Conservation (phyloP, 2,888 invertebrate species). For the Eilema sororculum region DNA sequence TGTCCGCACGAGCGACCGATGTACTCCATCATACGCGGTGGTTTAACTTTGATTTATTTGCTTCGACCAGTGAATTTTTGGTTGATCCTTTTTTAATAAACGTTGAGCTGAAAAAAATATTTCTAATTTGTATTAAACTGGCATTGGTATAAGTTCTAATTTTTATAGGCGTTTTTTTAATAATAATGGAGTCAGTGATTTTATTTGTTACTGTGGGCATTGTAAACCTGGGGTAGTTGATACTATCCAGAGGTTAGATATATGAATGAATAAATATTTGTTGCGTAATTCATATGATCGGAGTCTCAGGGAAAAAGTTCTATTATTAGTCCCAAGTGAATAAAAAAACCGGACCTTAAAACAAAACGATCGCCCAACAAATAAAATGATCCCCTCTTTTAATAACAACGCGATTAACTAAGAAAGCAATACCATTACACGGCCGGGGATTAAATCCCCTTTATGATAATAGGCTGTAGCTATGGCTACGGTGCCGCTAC, state of each 20-base stretch:
- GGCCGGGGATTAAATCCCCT: constrained; percentile 23
- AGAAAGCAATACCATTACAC: constrained; percentile 37
- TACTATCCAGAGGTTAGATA: no score
- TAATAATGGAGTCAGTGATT: no score
- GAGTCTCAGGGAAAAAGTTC: no score
- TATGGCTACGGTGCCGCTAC: constrained; percentile 24
- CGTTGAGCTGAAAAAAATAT: background rate
- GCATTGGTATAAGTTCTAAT: no score
- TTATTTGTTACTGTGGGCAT: no score
- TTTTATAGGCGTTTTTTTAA: no score
- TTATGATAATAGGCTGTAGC: constrained; percentile 40
- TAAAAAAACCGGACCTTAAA: background rate
- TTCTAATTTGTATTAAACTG: no score
- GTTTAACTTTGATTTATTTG: constrained; percentile 20
- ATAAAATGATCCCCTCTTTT: constrained; percentile 3
- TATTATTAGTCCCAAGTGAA: no score
- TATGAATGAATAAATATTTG: no score
- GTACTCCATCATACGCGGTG: constrained; percentile 10
- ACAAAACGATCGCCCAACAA: background rate
- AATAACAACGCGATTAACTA: constrained; percentile 33
- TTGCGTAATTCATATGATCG: no score
- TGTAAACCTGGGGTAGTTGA: no score
- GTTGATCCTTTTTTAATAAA: background rate
- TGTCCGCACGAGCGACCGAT: constrained; percentile 18
- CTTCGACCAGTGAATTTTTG: background rate